Base-by-base conservation (phyloP, 2,113 vertebrate species). In the Ageneiosus marmoratus region DNA sequence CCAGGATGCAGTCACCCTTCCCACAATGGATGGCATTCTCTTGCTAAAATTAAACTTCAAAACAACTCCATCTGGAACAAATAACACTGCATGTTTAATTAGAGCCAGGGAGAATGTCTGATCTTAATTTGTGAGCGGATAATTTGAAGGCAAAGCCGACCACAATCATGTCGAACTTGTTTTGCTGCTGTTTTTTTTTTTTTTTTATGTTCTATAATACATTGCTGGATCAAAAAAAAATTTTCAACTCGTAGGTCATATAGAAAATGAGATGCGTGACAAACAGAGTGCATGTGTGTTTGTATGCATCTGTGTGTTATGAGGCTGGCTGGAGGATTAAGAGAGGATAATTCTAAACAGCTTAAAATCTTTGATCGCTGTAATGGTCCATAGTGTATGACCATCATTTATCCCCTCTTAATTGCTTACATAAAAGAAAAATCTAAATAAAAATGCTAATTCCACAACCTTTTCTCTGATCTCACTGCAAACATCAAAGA, bases 51-150 rank as follows among this genome's bases (percentile, higher is more conserved):
- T 89, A 90, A 92, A 92, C 90, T 85, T 82, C 82, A 86, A 88
- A 86, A 89, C 89, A 89, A 87, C 88, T 85, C 70, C 89, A 90
- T 95, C 94, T 95, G 96, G 95, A 97, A 95, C 88, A 94, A 92
- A 95, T 94, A 93, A 95, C 92, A 84, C 50, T 85, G 90, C 88
- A 88, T 73, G 85, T 93, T 95, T 96, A 95, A 96, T 96, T 95
- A 96, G 86, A 94, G 92, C 84, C 87, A 88, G 87, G 87, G 92
- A 92, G 92, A 94, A 89, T 91, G 86, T 87, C 91, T 65, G 85
- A 93, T 93, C 90, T 88, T 91, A 94, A 95, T 95, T 94, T 93
- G 92, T 88, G 85, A 86, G 87, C 86, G 92, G 93, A 90, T 94
- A 92, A 95, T 96, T 96, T 95, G 88, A 95, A 95, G 94, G 91